Percentiles rank a stretch among this genome's conserved stretches.
phyloP scores from a whole-genome alignment of 2,888 invertebrate genomes.

The Conus canariensis region DNA sequence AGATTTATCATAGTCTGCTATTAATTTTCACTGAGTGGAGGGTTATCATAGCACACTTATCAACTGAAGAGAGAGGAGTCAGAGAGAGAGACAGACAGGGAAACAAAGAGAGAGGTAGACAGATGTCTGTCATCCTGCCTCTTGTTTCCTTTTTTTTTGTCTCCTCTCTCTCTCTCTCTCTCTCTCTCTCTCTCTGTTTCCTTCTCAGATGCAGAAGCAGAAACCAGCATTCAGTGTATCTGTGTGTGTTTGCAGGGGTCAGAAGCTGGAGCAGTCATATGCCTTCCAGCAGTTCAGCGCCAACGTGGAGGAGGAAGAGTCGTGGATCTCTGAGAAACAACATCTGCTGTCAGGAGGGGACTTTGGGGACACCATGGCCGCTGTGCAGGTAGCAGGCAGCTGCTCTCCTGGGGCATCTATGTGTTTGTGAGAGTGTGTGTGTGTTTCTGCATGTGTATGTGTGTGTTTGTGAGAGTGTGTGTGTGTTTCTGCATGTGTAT shows the following conservation, averaged over 20 bases:
- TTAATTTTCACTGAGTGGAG: no score
- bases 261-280: conserved; percentile 96
- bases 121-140: no score
- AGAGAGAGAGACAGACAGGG: neutral
- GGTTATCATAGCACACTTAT: no score
- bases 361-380: conserved; percentile 98
- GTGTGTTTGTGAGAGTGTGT: no score
- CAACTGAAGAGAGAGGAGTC: no score
- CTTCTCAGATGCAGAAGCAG: no score
- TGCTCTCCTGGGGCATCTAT: neutral
- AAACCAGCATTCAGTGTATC: neutral
- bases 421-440: no score
- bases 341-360: conserved; percentile 96
- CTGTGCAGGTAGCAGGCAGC: conserved; percentile 78
- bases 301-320: conserved; percentile 98
- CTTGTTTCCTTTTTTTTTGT: no score
- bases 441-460: no score
- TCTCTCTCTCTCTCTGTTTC: neutral
- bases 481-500: no score
- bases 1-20: no score
- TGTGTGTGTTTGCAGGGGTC: conserved; percentile 83
- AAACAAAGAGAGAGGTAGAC: neutral
- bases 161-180: neutral
- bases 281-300: conserved; percentile 98
- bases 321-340: conserved; percentile 97